Conservation (phyloP, 2,113 vertebrate genomes). For the Oenanthe melanoleuca region DNA sequence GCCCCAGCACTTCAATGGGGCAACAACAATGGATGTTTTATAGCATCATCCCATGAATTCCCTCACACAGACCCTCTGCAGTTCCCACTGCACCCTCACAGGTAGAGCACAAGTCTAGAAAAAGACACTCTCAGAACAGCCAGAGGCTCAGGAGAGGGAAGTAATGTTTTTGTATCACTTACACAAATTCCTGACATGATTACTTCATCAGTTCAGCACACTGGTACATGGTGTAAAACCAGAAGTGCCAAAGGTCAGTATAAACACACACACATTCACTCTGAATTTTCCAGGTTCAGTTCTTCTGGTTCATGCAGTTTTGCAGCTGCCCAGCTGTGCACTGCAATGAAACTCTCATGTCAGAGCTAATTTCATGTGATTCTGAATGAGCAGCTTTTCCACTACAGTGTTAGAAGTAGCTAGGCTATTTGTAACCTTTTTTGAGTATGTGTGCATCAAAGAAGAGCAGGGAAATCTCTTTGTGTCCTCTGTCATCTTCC, state of each 20-base stretch:
- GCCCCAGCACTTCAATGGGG: background rate
- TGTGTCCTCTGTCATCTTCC: background rate
- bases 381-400: background rate
- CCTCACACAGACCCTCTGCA: background rate
- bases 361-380: background rate
- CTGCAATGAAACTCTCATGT: accelerated
- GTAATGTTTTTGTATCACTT: background rate
- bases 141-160: background rate
- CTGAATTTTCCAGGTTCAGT: background rate
- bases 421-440: background rate
- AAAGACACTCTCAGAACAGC: background rate
- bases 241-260: background rate
- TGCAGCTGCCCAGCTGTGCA: background rate
- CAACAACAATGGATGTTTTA: background rate
- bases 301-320: background rate
- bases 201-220: background rate
- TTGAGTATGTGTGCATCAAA: background rate
- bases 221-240: background rate
- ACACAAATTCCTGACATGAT: background rate
- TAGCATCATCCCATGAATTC: background rate
- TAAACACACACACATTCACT: too few relatives aligned
- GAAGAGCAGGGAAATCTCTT: background rate
- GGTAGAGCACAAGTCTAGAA: background rate
- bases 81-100: background rate
- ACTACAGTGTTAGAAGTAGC: background rate